Base-by-base conservation (phyloP, 2,888 invertebrate genomes). In the Drosophila prolongata region DNA sequence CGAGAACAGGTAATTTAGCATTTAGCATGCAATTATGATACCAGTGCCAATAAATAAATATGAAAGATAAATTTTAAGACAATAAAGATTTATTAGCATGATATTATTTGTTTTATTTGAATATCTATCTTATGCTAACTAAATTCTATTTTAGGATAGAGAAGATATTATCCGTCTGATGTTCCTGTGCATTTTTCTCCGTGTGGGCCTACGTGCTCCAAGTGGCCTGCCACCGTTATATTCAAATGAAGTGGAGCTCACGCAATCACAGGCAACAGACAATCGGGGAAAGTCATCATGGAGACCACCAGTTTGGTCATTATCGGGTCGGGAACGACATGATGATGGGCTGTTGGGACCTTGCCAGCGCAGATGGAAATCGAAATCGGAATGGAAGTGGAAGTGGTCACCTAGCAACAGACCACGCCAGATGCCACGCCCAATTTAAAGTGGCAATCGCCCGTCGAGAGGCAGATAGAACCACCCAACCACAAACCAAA, bases 321-420 rank as follows among this genome's bases (percentile, higher is more conserved):
- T 40, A 38, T 53, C 16, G 38, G 37, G 27, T 38, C 16, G 54
- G 44, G 2, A 54, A 37, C 34, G 2, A 38, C 35, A 57, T 54
- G 44, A 65, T 62, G 13, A 65, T 6, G 52, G 16, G 44, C 52
- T 34, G 34, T 11, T n/a, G 52, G 24, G 64, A 62, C 64, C 64
- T 65, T 65, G 64, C 62, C 64, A 46, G 52, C 62, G 37, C 30
- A 38, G 13, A 46, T 42, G 49, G 35, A 49, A 38, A 38, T 35
- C 35, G 10, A 11, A 30, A 8, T 24, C 24, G 24, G 24, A 47
- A 58, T 14, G 34, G 54, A 30, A 14, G 14, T 61, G 59, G 30
- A 30, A 14, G 10, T 9, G 50, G 53, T 59, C 44, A 66, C 80
- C 58, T 74, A 71, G 77, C 77, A 83, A 80, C 84, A 53, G 67